Base-by-base conservation (phyloP, 2,113 vertebrate genomes). In the Pedionomus torquatus region DNA sequence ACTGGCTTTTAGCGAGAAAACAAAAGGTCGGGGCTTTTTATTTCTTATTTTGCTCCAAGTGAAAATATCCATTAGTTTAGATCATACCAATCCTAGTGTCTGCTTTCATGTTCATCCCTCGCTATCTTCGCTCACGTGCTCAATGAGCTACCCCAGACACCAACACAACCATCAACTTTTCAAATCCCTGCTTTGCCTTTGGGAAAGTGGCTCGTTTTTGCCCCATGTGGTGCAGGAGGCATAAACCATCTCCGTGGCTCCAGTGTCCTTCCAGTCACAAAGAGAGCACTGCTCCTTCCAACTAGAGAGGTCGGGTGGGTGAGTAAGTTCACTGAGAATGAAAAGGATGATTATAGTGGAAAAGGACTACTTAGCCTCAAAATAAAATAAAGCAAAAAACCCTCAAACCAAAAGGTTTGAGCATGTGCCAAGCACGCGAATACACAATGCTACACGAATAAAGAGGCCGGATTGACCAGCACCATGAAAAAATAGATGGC, bases 11-110 rank as follows among this genome's bases (percentile, higher is more conserved):
- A 75, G 65, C 24, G 74, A 37, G 66, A 66, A 93, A 96, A 94
- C 20, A 76, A 76, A 87, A 90, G 17, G 30, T 7, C n/a, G 24
- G 5, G 20, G 25, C 43, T 91, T 94, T 91, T 82, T 1, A 79
- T 46, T 51, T 87, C 44, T 83, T 86, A 83, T 60, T 77, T 88
- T 93, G 78, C 88, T 79, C 30, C 61, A 71, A 94, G 90, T 93
- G 39, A 92, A 97, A 97, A 85, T 25, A 88, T 83, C 88, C 75
- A 87, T 92, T 95, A 87, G 61, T 43, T 83, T 39, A 79, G 64
- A 79, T 69, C 39, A 76, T 20, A 7, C 21, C 52, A 87, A 60
- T 70, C n/a, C 55, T 70, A 61, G 66, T 35, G 41, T 71, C 80
- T 88, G 39, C 69, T 79, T 90, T 64, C 85, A 55, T 24, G 65